Base-by-base conservation (phyloP, 2,113 vertebrate genomes). In the Chamaetylas fuelleborni region DNA sequence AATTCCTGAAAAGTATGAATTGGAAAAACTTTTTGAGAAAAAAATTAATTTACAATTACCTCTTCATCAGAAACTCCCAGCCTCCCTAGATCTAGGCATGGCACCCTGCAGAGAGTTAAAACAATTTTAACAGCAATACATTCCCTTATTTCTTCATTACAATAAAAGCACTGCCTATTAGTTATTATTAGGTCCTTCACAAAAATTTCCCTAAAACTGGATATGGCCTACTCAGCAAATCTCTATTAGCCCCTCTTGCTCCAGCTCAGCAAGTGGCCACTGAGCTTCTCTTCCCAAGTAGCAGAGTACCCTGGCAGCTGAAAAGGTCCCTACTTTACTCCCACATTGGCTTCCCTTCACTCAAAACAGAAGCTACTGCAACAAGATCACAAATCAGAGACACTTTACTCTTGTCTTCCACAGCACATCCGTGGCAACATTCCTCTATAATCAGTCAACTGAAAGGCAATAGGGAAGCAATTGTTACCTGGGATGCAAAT, bases 51-150 rank as follows among this genome's bases (percentile, higher is more conserved):
- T 94, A 90, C 48, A 88, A 48, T 97, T 98, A 98, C 98, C 98
- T 98, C 98, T 81, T 98, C 98, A 80, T 97, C 98, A 77, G 98
- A 98, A 91, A 97, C 97, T 94, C 91, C 50, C 67, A 98, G 96
- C 31, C 83, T 98, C 72, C 95, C 81, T 72, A 98, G 96, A 91
- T 98, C 98, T 87, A 98, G 97, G 56, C 69, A 97, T 23, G 98
- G 98, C 36, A 98, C 97, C 74, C 98, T 98, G 93, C 42, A 98
- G 93, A 48, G 96, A 94, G 95, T 81, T 43, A 92, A 80, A 85
- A 89, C 1, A 0, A 48, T 81, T 82, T 88, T 91, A 94, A 43
- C 19, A 85, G 29, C 42, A 65, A 26, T 58, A 61, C 1, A 2
- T 33, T 56, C 24, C 81, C 26, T 67, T 78, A 18, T 36, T 72